A percentile compares a stretch with the other conserved stretches of the same genome.
Evolutionary conservation across 2,113 vertebrate genomes (phyloP).

Genomic region (Melanotaenia duboulayi): DNA sequence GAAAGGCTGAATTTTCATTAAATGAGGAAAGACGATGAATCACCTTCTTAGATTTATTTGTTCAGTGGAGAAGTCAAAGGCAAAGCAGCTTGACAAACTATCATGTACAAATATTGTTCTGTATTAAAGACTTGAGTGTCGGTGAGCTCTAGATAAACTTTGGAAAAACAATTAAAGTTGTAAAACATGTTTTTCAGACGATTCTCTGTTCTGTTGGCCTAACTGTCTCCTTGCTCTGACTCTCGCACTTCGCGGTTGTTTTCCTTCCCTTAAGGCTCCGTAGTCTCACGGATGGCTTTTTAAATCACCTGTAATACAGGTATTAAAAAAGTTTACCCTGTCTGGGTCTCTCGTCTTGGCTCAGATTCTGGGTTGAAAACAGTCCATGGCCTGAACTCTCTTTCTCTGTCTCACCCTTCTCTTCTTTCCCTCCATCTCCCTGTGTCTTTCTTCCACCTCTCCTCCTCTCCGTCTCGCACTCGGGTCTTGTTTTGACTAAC

Average conservation of each 20-base stretch:
- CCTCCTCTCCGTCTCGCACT: slow-evolving; percentile 54
- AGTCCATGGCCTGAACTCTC: slow-evolving; percentile 28
- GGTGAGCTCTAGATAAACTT: neutral
- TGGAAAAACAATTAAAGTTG: neutral
- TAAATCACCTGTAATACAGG: slow-evolving; percentile 75
- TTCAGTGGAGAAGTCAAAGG: slow-evolving; percentile 20
- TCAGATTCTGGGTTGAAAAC: slow-evolving; percentile 62
- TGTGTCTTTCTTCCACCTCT: slow-evolving; percentile 19
- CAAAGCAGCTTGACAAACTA: neutral
- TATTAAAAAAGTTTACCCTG: slow-evolving; percentile 66
- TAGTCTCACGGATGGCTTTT: slow-evolving; percentile 65
- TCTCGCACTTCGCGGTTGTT: slow-evolving; percentile 35
- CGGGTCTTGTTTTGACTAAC: slow-evolving; percentile 83
- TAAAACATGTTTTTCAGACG: neutral
- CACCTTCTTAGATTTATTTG: slow-evolving; percentile 20
- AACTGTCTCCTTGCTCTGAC: slow-evolving; percentile 28
- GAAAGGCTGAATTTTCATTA: neutral
- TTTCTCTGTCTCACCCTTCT: slow-evolving; percentile 24
- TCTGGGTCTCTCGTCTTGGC: slow-evolving; percentile 68
- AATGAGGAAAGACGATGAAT: slow-evolving; percentile 31
- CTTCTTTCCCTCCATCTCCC: slow-evolving; percentile 21
- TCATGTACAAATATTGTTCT: too few relatives aligned
- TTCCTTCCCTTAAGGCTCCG: slow-evolving; percentile 50
- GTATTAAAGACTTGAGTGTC: too few relatives aligned
- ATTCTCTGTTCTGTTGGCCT: slow-evolving; percentile 11